A percentile compares a stretch with the other conserved stretches of the same genome.
Conservation (phyloP, 2,888 invertebrate genomes). For the Sarcophaga caerulescens region DNA sequence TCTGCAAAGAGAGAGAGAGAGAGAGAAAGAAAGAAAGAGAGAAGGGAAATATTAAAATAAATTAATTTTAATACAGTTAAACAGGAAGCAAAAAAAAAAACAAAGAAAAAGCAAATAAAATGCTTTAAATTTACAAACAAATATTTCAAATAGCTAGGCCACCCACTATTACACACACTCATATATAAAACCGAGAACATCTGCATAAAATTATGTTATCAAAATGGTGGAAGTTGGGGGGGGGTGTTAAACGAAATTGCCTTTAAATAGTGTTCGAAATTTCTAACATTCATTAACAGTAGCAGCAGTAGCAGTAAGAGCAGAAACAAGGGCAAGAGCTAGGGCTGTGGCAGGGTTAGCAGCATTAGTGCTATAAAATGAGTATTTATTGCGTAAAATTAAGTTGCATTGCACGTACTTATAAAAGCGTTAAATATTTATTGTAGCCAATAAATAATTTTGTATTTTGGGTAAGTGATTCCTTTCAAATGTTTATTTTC, state of each 20-base stretch:
- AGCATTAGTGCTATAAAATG: conserved; percentile 23
- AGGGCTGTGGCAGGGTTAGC: too few relatives aligned
- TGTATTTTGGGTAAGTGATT: conserved; percentile 59
- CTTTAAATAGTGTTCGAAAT: neutral
- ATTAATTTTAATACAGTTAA: conserved; percentile 24
- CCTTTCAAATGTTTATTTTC: conserved; percentile 23
- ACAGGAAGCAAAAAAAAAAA: neutral
- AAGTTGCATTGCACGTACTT: conserved; percentile 67
- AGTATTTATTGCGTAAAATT: conserved; percentile 58
- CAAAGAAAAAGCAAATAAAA: neutral
- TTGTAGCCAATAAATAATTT: conserved; percentile 66
- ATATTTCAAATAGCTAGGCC: neutral
- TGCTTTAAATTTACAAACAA: conserved; percentile 5
- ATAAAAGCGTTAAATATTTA: conserved; percentile 68
- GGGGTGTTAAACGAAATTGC: too few relatives aligned
- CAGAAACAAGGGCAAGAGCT: neutral
- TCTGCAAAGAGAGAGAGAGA: conserved; percentile 82
- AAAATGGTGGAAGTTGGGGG: neutral
- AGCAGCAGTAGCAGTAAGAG: neutral
- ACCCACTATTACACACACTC: neutral
- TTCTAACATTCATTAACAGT: neutral
- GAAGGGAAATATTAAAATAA: conserved; percentile 1
- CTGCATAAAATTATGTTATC: conserved; percentile 53
- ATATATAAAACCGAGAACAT: neutral
- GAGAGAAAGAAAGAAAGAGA: conserved; percentile 14